Evolutionary conservation across 2,888 invertebrate species (phyloP), one percentile per base, ranked within the genome.

Genomic region (Bhutanitis thaidina): DNA sequence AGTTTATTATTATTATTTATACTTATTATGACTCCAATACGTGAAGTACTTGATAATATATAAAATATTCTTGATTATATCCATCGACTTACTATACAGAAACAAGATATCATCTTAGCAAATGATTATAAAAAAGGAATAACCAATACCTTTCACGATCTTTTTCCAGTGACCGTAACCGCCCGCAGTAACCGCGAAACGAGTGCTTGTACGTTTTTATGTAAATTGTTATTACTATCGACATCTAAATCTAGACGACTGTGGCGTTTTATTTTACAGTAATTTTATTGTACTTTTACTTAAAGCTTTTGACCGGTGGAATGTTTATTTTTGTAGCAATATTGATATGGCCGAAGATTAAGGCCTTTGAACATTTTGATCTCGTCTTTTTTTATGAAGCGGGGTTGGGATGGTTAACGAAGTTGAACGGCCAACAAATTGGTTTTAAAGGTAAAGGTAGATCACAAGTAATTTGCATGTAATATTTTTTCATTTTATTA

Each of bases 161-260:
- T 32, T 48, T 36, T 41, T 32, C 27, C 14, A 25, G 14, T 16
- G 29, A 25, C 32, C 35, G 32, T 37, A 45, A 45, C 45, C 29
- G 37, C 12, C 45, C 37, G 45, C 37, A 37, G 37, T 41, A 41
- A 48, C 48, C 48, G 41, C 48, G 48, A 15, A 41, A 41, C 35
- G 34, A 14, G 14, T 8, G 34, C 34, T 38, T 48, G 41, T 48
- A 35, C 27, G 41, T 48, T 48, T 41, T 48, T 48, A 48, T 48
- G 41, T 14, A 48, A 48, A 34, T 29, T 40, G 45, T 29, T 45
- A 37, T 45, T 45, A 29, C 48, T 8, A 48, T 48, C 48, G 39
- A 38, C 41, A 29, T 40, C 40, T 34, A 35, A 40, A 40, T 48
- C 41, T 25, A 15, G 47, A 47, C 3, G 39, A 40, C 38, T 47